Conservation (phyloP, 2,797 vertebrate genomes). For the Scomberomorus guttatus region DNA sequence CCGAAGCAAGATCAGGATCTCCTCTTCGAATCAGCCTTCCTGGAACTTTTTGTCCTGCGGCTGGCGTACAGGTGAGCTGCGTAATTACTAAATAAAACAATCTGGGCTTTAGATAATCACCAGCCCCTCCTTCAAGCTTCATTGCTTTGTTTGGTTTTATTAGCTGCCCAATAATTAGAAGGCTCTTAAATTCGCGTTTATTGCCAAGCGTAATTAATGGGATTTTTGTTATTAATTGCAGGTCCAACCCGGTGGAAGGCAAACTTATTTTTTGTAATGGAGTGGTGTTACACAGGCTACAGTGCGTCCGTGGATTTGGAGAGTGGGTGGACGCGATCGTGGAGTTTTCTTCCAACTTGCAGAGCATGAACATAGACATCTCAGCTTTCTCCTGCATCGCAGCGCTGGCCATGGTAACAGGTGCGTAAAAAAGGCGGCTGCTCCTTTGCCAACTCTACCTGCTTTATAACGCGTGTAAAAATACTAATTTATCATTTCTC, state of each 20-base stretch:
- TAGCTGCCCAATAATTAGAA: conserved; percentile 91
- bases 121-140: conserved; percentile 86
- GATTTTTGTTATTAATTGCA: conserved; percentile 87
- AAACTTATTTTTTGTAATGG: conserved; percentile 99
- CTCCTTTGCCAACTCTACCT: background rate
- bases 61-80: conserved; percentile 95
- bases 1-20: conserved; percentile 97
- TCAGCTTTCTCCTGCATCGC: conserved; percentile 99
- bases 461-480: background rate
- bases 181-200: conserved; percentile 91
- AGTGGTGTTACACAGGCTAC: conserved; percentile 96
- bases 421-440: conserved; percentile 80
- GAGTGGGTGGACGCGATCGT: conserved; percentile 99
- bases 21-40: conserved; percentile 97
- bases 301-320: conserved; percentile 98
- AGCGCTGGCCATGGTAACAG: conserved; percentile 99
- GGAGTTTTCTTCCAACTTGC: conserved; percentile 98
- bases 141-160: conserved; percentile 87
- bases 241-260: conserved; percentile 98
- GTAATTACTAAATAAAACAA: conserved; percentile 64
- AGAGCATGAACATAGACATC: conserved; percentile 99
- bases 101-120: conserved; percentile 59
- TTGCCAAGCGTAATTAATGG: conserved; percentile 90
- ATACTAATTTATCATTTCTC: background rate
- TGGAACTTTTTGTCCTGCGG: conserved; percentile 97